Percentiles rank a stretch among this genome's conserved stretches.
phyloP scores from a whole-genome alignment of 2,888 invertebrate species.

The Melolontha melolontha region DNA sequence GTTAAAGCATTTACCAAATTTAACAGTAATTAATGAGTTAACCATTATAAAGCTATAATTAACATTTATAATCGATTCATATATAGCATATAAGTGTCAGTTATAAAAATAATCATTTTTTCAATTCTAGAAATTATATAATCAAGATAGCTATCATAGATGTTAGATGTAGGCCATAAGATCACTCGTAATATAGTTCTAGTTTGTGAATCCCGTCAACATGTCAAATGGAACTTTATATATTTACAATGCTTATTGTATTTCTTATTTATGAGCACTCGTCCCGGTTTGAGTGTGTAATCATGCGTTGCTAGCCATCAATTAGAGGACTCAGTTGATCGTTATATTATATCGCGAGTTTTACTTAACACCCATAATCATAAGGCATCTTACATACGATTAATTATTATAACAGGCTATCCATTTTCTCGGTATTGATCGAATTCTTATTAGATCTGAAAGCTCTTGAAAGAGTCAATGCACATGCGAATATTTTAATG shows the following conservation, averaged over 20 bases:
- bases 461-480: background rate
- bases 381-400: constrained; percentile 32
- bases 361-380: constrained; percentile 40
- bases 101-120: no score
- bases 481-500: no score
- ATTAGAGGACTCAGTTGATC: constrained; percentile 51
- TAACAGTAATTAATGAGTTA: no score
- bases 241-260: constrained; percentile 58
- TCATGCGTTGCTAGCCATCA: constrained; percentile 55
- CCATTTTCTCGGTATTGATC: constrained; percentile 20
- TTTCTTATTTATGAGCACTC: constrained; percentile 59
- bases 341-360: constrained; percentile 38
- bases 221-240: constrained; percentile 45
- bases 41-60: no score
- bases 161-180: constrained; percentile 16
- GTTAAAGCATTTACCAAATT: no score
- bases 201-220: constrained; percentile 42
- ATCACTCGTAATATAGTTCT: constrained; percentile 38
- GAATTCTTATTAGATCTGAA: constrained; percentile 13
- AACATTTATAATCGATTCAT: no score
- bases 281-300: constrained; percentile 55
- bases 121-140: no score
- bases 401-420: constrained; percentile 32
- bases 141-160: no score
- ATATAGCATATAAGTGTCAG: no score